Base-by-base conservation (phyloP, 2,888 invertebrate genomes). In the Rotaria magnacalcarata region DNA sequence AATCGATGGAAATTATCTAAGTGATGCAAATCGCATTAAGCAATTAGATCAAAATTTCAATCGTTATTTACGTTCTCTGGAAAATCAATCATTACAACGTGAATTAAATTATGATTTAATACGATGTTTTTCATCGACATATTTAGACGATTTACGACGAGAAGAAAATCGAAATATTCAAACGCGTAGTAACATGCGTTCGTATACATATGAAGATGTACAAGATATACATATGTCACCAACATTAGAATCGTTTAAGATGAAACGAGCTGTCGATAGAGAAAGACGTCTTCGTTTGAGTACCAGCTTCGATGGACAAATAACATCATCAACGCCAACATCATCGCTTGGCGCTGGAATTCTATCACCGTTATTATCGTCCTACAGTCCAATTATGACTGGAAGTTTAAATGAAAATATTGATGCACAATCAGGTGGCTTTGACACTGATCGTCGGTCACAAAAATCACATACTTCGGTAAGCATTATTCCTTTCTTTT, bases 101-200 rank as follows among this genome's bases (percentile, higher is more conserved):
- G 86, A 86, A n/a, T 60, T 86, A 47, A 75, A 86, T 67, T 34
- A 85, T 67, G 86, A 85, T 84, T 43, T 86, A 27, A 86, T 86
- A 58, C 67, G 86, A 10, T 86, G 85, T n/a, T 85, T 86, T 60
- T 86, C 86, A 27, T 86, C 85, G 24, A 85, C 54, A 34, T 85
- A 86, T 80, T 56, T 86, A 27, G 80, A 67, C 41, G 85, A 86
- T 56, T 58, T 86, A 47, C 75, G 86, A 85, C 75, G 80, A 34
- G 86, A 86, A 85, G 86, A 86, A 41, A 86, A 85, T 43, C 75
- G 84, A 52, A 58, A 86, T 80, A n/a, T n/a, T n/a, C 80, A 80
- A 47, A 80, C 80, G 0, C 80, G 80, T 24, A 50, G 60, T n/a
- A 86, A 86, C 27, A 84, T 84, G 74, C 84, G 52, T 16, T 85